Conservation (phyloP, 2,888 invertebrate species). For the Phorcus lineatus region DNA sequence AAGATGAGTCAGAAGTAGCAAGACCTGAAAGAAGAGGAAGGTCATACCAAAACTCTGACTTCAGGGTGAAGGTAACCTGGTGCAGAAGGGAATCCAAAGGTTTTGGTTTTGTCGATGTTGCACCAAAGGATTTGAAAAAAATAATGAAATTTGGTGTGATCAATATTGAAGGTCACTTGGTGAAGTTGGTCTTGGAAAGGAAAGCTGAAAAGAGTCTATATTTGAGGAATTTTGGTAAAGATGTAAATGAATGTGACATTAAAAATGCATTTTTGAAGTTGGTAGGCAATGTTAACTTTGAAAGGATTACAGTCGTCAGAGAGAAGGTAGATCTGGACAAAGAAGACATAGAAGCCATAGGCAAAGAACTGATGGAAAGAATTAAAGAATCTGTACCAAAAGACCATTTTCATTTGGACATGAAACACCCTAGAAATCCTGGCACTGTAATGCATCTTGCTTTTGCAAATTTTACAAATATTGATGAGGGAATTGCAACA, state of each 20-base stretch:
- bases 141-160: not conserved
- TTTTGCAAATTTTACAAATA: conserved; percentile 46
- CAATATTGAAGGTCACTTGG: not conserved
- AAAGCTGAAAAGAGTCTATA: conserved; percentile 25
- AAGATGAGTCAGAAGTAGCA: conserved; percentile 41
- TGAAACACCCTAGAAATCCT: conserved; percentile 33
- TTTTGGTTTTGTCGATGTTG: conserved; percentile 50
- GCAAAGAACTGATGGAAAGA: conserved; percentile 27
- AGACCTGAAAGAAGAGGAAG: conserved; percentile 33
- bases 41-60: conserved; percentile 29
- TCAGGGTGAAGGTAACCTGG: conserved; percentile 54
- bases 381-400: conserved; percentile 26
- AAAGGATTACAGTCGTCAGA: conserved; percentile 20
- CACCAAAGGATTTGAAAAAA: conserved; percentile 36
- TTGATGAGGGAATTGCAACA: conserved; percentile 45
- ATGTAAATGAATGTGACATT: conserved; percentile 42
- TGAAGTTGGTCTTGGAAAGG: conserved; percentile 21
- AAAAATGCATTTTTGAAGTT: conserved; percentile 28
- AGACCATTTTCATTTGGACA: conserved; percentile 36
- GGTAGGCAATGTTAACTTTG: conserved; percentile 7
- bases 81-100: conserved; percentile 52
- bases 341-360: not conserved
- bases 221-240: conserved; percentile 31
- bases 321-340: not conserved
- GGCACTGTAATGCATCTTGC: conserved; percentile 41